A percentile compares a stretch with the other conserved stretches of the same genome.
phyloP scores from a whole-genome alignment of 2,888 invertebrate genomes.

The Hydraecia micacea region DNA sequence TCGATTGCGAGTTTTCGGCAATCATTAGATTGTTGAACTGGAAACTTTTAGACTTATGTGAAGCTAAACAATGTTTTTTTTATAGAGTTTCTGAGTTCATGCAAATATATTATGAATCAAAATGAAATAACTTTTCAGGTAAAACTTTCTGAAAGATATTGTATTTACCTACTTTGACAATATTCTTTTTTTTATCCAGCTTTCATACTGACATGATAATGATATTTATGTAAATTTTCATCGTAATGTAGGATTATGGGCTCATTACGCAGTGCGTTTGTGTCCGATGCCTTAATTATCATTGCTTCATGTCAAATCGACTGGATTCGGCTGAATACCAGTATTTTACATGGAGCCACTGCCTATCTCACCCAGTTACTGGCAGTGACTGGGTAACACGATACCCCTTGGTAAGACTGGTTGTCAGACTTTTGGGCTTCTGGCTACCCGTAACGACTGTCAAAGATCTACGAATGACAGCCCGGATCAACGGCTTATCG shows the following conservation, averaged over 20 bases:
- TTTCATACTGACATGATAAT: not conserved
- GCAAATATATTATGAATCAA: conserved; percentile 9
- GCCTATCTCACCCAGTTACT: not conserved
- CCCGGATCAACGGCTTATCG: not conserved
- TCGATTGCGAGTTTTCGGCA: not conserved
- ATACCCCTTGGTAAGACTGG: not conserved
- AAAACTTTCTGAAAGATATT: conserved; percentile 3
- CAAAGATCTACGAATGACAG: not conserved
- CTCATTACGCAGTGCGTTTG: too few species aligned
- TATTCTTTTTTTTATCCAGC: not conserved
- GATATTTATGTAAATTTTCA: not conserved
- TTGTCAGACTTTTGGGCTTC: not conserved
- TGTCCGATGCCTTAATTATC: not conserved
- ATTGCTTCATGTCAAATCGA: not conserved
- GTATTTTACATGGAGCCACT: not conserved
- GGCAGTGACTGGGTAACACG: not conserved
- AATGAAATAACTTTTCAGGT: conserved; percentile 9
- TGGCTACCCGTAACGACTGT: not conserved
- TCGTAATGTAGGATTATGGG: not conserved
- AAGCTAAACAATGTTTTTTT: not conserved
- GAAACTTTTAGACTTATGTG: not conserved
- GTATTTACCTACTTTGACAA: not conserved
- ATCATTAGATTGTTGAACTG: conserved; percentile 1
- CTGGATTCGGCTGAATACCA: not conserved
- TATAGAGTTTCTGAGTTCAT: conserved; percentile 1